Evolutionary conservation across 2,797 vertebrate genomes (phyloP), one percentile per base, ranked within the genome.

Genomic region (Xiphophorus birchmanni): DNA sequence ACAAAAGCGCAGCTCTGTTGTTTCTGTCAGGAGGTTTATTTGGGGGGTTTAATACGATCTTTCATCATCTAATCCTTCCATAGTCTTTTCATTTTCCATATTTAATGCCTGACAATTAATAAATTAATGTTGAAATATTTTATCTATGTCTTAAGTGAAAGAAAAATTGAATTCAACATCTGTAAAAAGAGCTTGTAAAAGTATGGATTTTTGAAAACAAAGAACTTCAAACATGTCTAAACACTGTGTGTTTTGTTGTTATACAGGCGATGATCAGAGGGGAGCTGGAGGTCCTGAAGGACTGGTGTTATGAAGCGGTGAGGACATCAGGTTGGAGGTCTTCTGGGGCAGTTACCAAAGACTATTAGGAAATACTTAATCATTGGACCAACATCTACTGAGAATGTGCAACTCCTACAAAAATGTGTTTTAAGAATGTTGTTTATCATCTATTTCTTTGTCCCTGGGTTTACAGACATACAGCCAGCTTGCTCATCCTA

Each of bases 281-380:
- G 47, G 98, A 99, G 79, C 96, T 99, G 32, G 98, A 98, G 15
- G 96, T 99, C 18, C 96, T 99, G 88, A 98, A 96, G 93, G 98
- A 99, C 82, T 99, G 98, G 98, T 99, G 98, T 94, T 99, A 99
- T 9, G 98, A 99, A 95, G 98, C 97, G 50, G 98, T 99, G 95
- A 84, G 96, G 95, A 50, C 17, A 58, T 42, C 75, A 69, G 3
- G 7, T 67, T 67, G 23, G 7, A 69, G 56, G 12, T 65, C 17
- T 7, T 29, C 9, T 7, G 26, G 10, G 23, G 23, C 73, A 4
- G 13, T 32, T 52, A 26, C 37, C 44, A 15, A 58, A 60, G 44
- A 11, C 67, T 3, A 42, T 40, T 37, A 58, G 4, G 4, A 26
- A 78, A 50, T 60, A 37, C 3, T 32, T 42, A 40, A 47, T 40